Evolutionary conservation across 2,113 vertebrate species (phyloP), one percentile per base, ranked within the genome.

Genomic region (Dicrurus megarhynchus): DNA sequence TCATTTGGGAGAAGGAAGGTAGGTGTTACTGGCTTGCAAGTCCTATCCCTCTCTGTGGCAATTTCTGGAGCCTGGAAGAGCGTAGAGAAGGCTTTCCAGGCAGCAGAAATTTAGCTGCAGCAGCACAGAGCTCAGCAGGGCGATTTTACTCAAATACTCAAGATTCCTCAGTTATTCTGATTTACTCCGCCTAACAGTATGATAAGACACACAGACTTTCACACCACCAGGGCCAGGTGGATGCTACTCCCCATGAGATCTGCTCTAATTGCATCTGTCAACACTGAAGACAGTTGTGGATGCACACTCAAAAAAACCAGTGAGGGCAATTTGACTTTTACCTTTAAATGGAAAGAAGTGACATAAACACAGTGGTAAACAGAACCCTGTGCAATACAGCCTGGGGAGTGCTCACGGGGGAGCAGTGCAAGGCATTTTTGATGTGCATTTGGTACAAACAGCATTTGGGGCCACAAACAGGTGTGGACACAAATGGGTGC

Each of bases 121-220:
- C 39, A 86, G 44, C n/a, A 52, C 23, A 41, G 41, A 80, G 63
- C 27, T 44, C 75, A 87, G 67, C 41, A 79, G 55, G 53, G 41
- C 1, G 4, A 74, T 80, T 93, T 90, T 81, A 57, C 24, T 81
- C 50, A 70, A 80, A 92, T 88, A 86, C 71, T 67, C 10, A 1
- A 7, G 86, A 90, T 84, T 93, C 67, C 75, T 86, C 79, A 47
- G 59, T 86, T 92, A 69, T 55, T 93, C 75, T 73, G 75, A n/a
- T 70, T 93, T 88, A 42, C 23, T 76, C 53, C 27, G 33, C 75
- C 22, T 52, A 92, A 32, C 23, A 74, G 53, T 22, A 56, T 8
- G 59, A 28, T 49, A 81, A 70, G 50, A 46, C 67, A 57, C 42
- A 39, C 12, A 70, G 83, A 30, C 21, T 46, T 81, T 47, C 86